phyloP scores from a whole-genome alignment of 2,797 vertebrate genomes.

The Helarctos malayanus region DNA sequence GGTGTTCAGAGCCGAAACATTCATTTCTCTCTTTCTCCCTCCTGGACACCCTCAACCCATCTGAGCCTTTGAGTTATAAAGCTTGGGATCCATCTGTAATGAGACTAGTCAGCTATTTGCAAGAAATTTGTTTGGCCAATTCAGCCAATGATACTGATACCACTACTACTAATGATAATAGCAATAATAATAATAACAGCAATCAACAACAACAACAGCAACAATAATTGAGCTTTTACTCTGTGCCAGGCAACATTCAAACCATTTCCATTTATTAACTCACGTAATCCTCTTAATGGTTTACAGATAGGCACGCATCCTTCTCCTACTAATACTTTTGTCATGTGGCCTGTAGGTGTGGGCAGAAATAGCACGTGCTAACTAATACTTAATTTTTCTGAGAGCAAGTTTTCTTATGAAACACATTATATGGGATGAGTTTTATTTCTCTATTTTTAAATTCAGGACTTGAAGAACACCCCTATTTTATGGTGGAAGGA shows the following conservation, averaged over 20 bases:
- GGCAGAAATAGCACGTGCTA: not conserved
- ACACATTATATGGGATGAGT: not conserved
- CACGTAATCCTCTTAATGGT: not conserved
- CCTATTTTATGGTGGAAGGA: not conserved
- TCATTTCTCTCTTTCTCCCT: conserved; percentile 66
- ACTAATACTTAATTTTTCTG: conserved; percentile 6
- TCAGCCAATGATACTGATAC: not conserved
- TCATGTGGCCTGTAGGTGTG: conserved; percentile 1
- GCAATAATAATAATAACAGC: not conserved
- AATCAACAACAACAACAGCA: not conserved
- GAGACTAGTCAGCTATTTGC: conserved; percentile 46
- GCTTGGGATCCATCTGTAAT: not conserved
- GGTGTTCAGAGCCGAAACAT: conserved; percentile 70
- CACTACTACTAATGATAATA: not conserved
- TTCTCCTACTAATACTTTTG: not conserved
- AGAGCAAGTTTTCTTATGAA: conserved; percentile 42
- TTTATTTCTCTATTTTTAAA: not conserved
- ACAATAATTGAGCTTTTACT: not conserved
- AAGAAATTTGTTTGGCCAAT: conserved; percentile 58
- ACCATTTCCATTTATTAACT: not conserved
- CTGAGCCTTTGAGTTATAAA: conserved; percentile 60
- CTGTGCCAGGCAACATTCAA: not conserved
- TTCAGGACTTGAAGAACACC: not conserved
- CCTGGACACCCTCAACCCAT: not conserved
- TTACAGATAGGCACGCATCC: not conserved